Conservation (phyloP, 1,140 invertebrate species). For the Agraylea sexmaculata region DNA sequence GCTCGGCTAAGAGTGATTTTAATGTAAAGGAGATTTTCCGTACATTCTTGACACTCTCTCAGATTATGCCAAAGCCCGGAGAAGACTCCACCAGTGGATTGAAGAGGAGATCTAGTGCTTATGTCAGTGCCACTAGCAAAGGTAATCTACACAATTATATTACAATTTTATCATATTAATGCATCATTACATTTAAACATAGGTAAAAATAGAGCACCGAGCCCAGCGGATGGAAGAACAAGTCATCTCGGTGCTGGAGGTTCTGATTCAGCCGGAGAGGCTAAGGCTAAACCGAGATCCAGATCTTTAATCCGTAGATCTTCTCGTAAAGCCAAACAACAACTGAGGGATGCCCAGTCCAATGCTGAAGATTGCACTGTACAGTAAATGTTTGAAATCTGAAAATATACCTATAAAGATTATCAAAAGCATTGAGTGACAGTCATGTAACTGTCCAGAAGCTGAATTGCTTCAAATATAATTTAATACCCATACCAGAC, state of each 20-base stretch:
- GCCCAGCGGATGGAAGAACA: conserved; percentile 21
- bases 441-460: too few relatives aligned
- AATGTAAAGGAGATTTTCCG: conserved; percentile 68
- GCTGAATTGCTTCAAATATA: too few relatives aligned
- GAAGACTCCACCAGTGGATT: conserved; percentile 47
- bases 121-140: conserved; percentile 49
- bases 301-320: conserved; percentile 66
- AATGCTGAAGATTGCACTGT: conserved; percentile 56
- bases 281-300: conserved; percentile 48
- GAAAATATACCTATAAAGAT: too few relatives aligned
- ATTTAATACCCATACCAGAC: too few relatives aligned
- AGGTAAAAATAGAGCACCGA: conserved; percentile 28
- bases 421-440: too few relatives aligned
- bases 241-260: conserved; percentile 28
- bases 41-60: conserved; percentile 55
- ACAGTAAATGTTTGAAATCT: conserved; percentile 41
- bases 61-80: conserved; percentile 45
- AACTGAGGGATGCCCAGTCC: conserved; percentile 55
- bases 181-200: neutral
- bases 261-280: conserved; percentile 21
- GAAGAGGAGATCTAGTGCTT: conserved; percentile 61
- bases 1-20: conserved; percentile 67
- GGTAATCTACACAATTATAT: conserved; percentile 24
- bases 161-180: neutral
- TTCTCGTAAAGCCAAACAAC: conserved; percentile 67